Evolutionary conservation across 2,113 vertebrate species (phyloP).

Genomic region (Dendropsophus ebraccatus): DNA sequence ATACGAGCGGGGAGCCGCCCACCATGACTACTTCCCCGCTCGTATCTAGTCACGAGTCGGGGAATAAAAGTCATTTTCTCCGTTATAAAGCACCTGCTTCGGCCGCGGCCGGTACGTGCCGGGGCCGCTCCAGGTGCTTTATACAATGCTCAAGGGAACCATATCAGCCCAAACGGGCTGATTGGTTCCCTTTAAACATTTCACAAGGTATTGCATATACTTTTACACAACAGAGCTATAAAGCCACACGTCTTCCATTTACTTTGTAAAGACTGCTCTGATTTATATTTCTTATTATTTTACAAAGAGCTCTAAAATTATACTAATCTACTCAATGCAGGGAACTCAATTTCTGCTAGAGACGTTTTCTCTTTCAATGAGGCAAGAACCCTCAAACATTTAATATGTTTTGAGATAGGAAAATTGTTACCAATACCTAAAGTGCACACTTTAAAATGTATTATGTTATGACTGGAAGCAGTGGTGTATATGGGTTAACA

Average conservation of each 20-base stretch:
- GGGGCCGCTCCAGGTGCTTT: too few relatives aligned
- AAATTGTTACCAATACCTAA: neutral
- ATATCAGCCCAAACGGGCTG: too few relatives aligned
- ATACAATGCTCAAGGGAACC: too few relatives aligned
- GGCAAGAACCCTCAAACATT: neutral
- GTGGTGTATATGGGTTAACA: neutral
- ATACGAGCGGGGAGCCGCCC: too few relatives aligned
- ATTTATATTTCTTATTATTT: slow-evolving; percentile 14
- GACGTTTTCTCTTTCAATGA: neutral
- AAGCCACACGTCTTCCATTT: neutral
- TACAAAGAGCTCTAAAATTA: neutral
- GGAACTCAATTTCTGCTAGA: neutral
- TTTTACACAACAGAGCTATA: neutral
- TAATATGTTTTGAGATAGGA: neutral
- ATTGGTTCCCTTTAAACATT: too few relatives aligned
- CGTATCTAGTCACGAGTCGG: too few relatives aligned
- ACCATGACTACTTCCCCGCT: too few relatives aligned
- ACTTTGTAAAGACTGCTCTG: neutral
- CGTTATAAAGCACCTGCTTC: too few relatives aligned
- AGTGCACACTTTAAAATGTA: neutral
- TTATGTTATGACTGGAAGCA: neutral
- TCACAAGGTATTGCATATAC: too few relatives aligned
- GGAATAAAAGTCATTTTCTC: too few relatives aligned
- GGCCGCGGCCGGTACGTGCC: too few relatives aligned
- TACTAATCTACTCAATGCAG: neutral